Evolutionary conservation across 2,113 vertebrate species (phyloP).

Genomic region (Odocoileus hemionus): DNA sequence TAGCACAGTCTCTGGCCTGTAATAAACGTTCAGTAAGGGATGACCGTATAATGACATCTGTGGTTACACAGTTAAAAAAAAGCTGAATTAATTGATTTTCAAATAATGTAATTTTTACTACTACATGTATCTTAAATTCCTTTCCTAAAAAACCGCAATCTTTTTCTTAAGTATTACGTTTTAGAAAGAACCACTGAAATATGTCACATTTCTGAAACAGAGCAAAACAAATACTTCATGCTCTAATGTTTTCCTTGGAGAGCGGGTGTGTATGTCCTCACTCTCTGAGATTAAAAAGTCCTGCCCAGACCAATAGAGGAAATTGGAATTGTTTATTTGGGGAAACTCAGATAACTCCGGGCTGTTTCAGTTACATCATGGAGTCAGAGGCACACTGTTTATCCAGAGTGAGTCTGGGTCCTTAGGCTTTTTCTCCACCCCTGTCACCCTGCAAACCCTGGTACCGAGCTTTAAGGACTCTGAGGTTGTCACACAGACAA

Average conservation of each 20-base stretch:
- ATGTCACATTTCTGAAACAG: conserved; percentile 27
- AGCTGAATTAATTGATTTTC: neutral
- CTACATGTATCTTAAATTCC: conserved; percentile 9
- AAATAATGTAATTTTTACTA: neutral
- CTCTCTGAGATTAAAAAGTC: conserved; percentile 27
- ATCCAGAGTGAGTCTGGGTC: neutral
- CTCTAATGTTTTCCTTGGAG: conserved; percentile 56
- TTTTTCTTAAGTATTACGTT: neutral
- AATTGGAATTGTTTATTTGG: conserved; percentile 36
- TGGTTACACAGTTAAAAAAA: neutral
- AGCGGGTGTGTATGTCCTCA: conserved; percentile 36
- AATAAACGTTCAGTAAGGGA: neutral
- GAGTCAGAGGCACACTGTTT: neutral
- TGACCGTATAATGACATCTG: neutral
- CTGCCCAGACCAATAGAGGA: conserved; percentile 38
- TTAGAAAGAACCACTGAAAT: conserved; percentile 25
- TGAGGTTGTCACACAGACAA: neutral
- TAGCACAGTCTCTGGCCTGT: neutral
- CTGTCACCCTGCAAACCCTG: neutral
- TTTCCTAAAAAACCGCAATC: neutral
- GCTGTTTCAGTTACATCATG: neutral
- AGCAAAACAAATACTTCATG: conserved; percentile 64
- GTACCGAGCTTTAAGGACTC: neutral
- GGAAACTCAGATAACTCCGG: neutral
- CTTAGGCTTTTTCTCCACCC: neutral